Base-by-base conservation (phyloP, 2,113 vertebrate genomes). In the Colinus virginianus region DNA sequence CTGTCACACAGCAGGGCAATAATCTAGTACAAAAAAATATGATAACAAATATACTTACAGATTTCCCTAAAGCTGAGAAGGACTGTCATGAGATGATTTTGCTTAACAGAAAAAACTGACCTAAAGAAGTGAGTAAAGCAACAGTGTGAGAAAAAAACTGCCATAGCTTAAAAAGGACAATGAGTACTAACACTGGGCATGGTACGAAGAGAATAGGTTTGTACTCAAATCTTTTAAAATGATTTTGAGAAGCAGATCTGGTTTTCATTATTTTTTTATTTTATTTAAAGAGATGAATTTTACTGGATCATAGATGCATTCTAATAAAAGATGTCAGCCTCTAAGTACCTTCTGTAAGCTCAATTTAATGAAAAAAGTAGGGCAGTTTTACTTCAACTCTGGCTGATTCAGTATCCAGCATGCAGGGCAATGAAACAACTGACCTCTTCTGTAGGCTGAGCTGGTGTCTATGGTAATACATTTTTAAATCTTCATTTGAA, bases 1-100 rank as follows among this genome's bases (percentile, higher is more conserved):
- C 79, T 87, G 12, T 87, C 71, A 81, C 68, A 59, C 93, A 97
- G 82, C 86, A 96, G 94, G 93, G 59, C 79, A 91, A 89, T 96
- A 95, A 96, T 93, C 79, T 95, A 92, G 93, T 93, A 95, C 85
- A 45, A 90, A 68, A 59, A 75, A 90, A 16, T 71, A 36, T 70
- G 72, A 75, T 95, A 78, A 78, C 34, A 91, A 23, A n/a, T 66
- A 71, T 78, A 90, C 80, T 94, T 95, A 66, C 70, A 88, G 67
- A 38, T 82, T 95, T 88, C 77, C 55, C 87, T 74, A 56, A 78
- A 68, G 56, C 64, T 83, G 19, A 66, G 74, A 94, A 78, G 20
- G 78, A 18, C 19, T 66, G 91, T 82, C 61, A 2, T 17, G 76
- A 90, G 90, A 67, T 32, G 71, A 80, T 63, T 94, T 92, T 86